Evolutionary conservation across 2,797 vertebrate species (phyloP).

Genomic region (Bradypus variegatus): DNA sequence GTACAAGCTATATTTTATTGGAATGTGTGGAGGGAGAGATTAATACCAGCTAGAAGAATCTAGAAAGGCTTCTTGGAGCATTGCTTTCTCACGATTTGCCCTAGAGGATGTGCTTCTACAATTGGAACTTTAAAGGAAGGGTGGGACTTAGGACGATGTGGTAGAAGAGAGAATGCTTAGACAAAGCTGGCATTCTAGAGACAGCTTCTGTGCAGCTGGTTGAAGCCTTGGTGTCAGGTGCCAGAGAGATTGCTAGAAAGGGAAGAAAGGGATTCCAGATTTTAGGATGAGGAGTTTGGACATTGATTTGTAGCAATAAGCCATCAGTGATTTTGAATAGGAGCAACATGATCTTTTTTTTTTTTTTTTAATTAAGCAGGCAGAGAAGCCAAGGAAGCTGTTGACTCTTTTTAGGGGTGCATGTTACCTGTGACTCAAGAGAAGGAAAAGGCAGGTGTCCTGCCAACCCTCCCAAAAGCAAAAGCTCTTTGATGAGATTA

Average conservation of each 20-base stretch:
- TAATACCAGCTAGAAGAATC: not conserved
- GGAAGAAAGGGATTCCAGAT: not conserved
- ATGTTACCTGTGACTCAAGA: not conserved
- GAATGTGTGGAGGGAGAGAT: not conserved
- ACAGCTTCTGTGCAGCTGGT: no score
- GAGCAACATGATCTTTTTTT: not conserved
- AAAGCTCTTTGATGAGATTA: not conserved
- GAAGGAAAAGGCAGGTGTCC: not conserved
- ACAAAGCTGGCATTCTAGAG: not conserved
- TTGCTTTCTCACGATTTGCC: no score
- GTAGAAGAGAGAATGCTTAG: not conserved
- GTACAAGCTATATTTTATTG: not conserved
- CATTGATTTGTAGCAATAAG: not conserved
- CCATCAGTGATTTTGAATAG: not conserved
- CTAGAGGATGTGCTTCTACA: not conserved
- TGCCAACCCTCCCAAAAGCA: not conserved
- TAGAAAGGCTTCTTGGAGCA: not conserved
- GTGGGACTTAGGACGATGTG: not conserved
- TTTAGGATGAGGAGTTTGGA: not conserved
- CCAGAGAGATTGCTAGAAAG: not conserved
- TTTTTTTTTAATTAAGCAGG: not conserved
- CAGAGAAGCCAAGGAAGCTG: not conserved
- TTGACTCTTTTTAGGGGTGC: not conserved
- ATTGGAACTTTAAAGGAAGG: not conserved
- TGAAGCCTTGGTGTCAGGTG: not conserved